These are phyloP conservation scores for Champsocephalus gunnari DNA, from an alignment of 2,797 vertebrate species.

Conservation along the genomic window DNA sequence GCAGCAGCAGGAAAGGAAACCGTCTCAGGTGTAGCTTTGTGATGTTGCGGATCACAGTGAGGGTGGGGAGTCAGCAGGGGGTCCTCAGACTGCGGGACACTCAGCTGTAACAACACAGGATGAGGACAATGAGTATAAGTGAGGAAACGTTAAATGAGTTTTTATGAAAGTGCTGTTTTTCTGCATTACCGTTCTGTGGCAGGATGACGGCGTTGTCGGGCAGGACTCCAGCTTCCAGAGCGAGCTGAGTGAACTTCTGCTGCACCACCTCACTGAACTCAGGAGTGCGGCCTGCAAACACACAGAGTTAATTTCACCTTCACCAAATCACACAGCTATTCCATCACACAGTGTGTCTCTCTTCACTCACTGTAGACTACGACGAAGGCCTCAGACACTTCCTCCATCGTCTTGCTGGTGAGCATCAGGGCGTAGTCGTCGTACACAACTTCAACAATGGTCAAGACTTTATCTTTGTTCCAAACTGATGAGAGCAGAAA, in stretches of 20 bases:
- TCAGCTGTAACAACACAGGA: slow-evolving; percentile 58
- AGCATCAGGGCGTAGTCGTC: slow-evolving; percentile 83
- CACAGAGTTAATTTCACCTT: neutral
- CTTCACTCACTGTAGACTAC: slow-evolving; percentile 87
- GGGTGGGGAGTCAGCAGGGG: neutral
- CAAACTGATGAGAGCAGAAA: slow-evolving; percentile 64
- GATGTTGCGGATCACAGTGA: neutral
- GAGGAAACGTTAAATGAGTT: neutral
- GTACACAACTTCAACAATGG: slow-evolving; percentile 85
- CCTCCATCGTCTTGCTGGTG: slow-evolving; percentile 81
- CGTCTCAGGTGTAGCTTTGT: slow-evolving; percentile 38
- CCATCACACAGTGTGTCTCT: neutral
- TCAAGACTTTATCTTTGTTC: slow-evolving; percentile 84
- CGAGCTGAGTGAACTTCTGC: slow-evolving; percentile 85
- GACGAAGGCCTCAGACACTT: slow-evolving; percentile 79
- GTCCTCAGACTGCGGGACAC: slow-evolving; percentile 48
- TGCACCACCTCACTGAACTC: slow-evolving; percentile 66
- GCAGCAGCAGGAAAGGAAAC: slow-evolving; percentile 23
- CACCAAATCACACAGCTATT: neutral
- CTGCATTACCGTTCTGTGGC: slow-evolving; percentile 81
- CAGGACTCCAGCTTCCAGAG: slow-evolving; percentile 78
- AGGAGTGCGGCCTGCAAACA: slow-evolving; percentile 82
- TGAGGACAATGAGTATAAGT: slow-evolving; percentile 10
- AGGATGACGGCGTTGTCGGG: slow-evolving; percentile 84
- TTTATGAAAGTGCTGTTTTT: neutral